Evolutionary conservation across 37 sponge, comb jelly and placozoan species (phyloP).

Genomic region (Spongilla lacustris): DNA sequence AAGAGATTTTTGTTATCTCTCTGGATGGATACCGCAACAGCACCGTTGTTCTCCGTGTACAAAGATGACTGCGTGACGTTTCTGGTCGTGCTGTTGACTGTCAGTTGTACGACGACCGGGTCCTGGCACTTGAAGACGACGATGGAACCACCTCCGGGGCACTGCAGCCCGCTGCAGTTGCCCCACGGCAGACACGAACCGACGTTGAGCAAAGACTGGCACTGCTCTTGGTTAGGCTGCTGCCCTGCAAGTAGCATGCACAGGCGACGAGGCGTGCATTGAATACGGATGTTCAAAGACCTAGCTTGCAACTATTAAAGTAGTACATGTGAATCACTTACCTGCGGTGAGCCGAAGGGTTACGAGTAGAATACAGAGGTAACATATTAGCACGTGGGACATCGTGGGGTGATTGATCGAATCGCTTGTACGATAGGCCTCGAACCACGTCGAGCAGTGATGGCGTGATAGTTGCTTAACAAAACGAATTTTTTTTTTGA

Average conservation of each 20-base stretch:
- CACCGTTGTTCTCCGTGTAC: not conserved
- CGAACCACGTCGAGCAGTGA: not conserved
- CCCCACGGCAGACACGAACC: not conserved
- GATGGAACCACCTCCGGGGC: not conserved
- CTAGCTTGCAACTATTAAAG: too few species aligned
- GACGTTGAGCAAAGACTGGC: not conserved
- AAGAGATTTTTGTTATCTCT: not conserved
- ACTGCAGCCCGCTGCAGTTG: not conserved
- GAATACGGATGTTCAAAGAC: too few species aligned
- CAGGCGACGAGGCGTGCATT: not conserved
- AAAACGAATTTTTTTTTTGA: too few species aligned
- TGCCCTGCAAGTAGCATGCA: not conserved
- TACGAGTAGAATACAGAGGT: not conserved
- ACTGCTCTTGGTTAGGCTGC: not conserved
- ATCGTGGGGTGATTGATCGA: not conserved
- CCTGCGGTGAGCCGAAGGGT: not conserved
- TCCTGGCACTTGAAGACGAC: conserved; percentile 27
- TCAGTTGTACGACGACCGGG: conserved; percentile 24
- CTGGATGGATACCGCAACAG: not conserved
- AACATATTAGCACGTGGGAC: not conserved
- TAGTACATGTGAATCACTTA: not conserved
- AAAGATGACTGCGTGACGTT: not conserved
- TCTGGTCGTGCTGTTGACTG: not conserved
- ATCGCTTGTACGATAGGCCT: not conserved
- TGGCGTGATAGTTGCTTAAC: not conserved